Conservation (phyloP, 2,113 vertebrate genomes). For the Oreochromis niloticus region DNA sequence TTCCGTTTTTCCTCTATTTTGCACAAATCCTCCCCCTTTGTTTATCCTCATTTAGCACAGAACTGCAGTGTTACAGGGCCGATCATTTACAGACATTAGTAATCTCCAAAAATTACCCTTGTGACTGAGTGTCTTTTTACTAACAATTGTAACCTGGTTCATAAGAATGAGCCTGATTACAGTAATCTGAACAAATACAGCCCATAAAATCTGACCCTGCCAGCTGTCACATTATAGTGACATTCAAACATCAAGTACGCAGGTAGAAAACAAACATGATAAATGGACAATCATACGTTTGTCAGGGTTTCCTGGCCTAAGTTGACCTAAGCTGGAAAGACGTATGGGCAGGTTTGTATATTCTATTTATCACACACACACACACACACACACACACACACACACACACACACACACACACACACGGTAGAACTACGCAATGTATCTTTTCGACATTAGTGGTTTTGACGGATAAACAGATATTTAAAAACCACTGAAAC, state of each 20-base stretch:
- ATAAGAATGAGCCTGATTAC: not conserved
- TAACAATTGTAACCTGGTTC: not conserved
- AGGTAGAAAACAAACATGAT: not conserved
- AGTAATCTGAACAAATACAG: not conserved
- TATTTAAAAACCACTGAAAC: not conserved
- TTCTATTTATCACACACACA: too few species aligned
- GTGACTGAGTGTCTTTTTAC: not conserved
- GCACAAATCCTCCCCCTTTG: not conserved
- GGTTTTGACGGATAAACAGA: not conserved
- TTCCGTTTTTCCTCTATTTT: not conserved
- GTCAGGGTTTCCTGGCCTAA: not conserved
- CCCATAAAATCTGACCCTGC: not conserved
- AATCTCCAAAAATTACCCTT: not conserved
- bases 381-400: not conserved
- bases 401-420: not conserved
- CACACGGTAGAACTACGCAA: not conserved
- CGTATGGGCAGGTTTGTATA: accelerated
- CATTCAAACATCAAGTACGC: not conserved
- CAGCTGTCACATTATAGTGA: not conserved
- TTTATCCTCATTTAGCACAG: not conserved
- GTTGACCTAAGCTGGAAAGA: not conserved
- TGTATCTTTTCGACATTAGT: not conserved
- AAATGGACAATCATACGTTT: not conserved
- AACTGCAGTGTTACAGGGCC: not conserved
- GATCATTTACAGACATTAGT: not conserved